Percentiles rank a stretch among this genome's conserved stretches.
phyloP scores from a whole-genome alignment of 2,797 vertebrate species.

The Galaxias olidus region DNA sequence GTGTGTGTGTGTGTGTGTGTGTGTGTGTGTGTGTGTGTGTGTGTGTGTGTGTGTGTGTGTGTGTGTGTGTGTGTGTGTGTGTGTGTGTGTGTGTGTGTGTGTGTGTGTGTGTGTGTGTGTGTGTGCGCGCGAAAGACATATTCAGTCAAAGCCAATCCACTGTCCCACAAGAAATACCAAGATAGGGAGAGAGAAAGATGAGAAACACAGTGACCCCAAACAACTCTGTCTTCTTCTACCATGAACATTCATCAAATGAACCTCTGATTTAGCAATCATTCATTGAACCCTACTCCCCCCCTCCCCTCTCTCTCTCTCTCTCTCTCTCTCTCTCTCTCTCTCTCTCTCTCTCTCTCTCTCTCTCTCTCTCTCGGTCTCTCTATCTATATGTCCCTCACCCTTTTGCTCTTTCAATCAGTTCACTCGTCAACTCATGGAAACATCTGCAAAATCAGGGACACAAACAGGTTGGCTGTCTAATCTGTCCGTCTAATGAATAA shows the following conservation, averaged over 20 bases:
- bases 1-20: conserved; percentile 14
- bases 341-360: too few relatives aligned
- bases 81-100: background rate
- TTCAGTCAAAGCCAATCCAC: too few relatives aligned
- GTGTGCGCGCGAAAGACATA: background rate
- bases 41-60: background rate
- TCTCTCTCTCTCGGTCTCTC: too few relatives aligned
- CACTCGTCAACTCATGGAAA: too few relatives aligned
- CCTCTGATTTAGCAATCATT: conserved; percentile 27
- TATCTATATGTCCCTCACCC: conserved; percentile 5
- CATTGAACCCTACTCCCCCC: background rate
- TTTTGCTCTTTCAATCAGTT: too few relatives aligned
- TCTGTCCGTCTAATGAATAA: too few relatives aligned
- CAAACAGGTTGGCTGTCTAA: too few relatives aligned
- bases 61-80: background rate
- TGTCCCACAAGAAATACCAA: background rate
- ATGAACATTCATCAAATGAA: conserved; percentile 24
- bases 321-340: too few relatives aligned
- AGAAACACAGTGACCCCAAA: conserved; percentile 17
- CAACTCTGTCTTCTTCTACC: conserved; percentile 37
- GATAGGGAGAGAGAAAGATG: conserved; percentile 5
- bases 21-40: conserved; percentile 1
- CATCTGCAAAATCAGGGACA: too few relatives aligned
- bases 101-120: background rate
- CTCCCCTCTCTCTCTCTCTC: background rate